Evolutionary conservation across 2,113 vertebrate genomes (phyloP), one percentile per base, ranked within the genome.

Genomic region (Pseudolaguvia tuberculata): DNA sequence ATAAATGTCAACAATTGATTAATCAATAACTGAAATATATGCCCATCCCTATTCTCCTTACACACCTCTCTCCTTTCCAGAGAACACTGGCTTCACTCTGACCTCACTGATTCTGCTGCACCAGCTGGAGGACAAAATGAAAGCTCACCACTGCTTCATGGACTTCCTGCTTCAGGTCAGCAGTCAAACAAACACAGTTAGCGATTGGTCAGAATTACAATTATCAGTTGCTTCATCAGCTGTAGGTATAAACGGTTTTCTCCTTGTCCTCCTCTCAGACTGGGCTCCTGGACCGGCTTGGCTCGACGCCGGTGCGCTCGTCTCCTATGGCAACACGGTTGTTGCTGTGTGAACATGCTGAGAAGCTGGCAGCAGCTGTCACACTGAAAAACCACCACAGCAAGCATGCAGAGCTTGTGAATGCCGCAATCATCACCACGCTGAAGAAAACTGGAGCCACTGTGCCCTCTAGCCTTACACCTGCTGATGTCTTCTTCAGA

Each of bases 101-200:
- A 94, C 93, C 0, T 99, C 96, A 6, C 91, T 99, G 71, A 95
- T 99, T 83, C 93, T 99, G 82, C 93, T 99, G 76, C 95, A 95
- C 87, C 97, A 99, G 79, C 88, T 99, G 18, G 96, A 99, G 79
- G 96, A 99, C 86, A 99, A 99, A 84, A 93, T 95, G 92, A 97
- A 97, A 85, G 96, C 96, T n/a, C 96, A 99, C 74, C 90, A 89
- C 21, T 93, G 93, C 84, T 93, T 96, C 79, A 87, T 98, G 89
- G 94, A 97, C 81, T 99, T 99, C 75, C 92, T 99, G 83, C 94
- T 91, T 53, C 93, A 98, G 79, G 97, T 98, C 80, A 74, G 82
- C 14, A 23, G 4, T 42, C 7, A 42, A 9, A 9, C 14, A 10
- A 2, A 63, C 20, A 14, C 31, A 2, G 9, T 42, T 42, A 42